These are phyloP conservation scores for Tetramorium alpestre DNA, from an alignment of 1,140 invertebrate genomes.

Conservation along the genomic window DNA sequence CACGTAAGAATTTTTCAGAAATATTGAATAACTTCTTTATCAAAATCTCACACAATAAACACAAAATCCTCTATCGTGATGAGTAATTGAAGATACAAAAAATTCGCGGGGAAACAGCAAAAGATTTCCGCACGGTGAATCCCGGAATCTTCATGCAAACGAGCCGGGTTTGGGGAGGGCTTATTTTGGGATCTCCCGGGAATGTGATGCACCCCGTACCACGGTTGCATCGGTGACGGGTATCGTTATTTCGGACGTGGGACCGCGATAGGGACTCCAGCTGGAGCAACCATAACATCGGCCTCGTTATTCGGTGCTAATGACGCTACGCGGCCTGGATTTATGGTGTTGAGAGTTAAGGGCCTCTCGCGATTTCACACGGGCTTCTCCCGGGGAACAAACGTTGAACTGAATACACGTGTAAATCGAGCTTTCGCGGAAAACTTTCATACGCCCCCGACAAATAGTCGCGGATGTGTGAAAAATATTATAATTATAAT, in stretches of 20 bases:
- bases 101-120: not conserved
- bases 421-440: slow-evolving; percentile 67
- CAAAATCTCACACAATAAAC: not conserved
- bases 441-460: slow-evolving; percentile 20
- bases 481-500: not conserved
- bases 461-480: not conserved
- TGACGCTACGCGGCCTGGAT: slow-evolving; percentile 77
- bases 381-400: slow-evolving; percentile 51
- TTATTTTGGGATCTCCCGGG: slow-evolving; percentile 77
- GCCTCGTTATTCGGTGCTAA: slow-evolving; percentile 81
- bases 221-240: slow-evolving; percentile 65
- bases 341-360: slow-evolving; percentile 75
- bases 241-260: slow-evolving; percentile 72
- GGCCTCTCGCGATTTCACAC: slow-evolving; percentile 72
- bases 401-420: slow-evolving; percentile 1
- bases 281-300: slow-evolving; percentile 75
- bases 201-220: slow-evolving; percentile 74
- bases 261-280: slow-evolving; percentile 61
- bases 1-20: not conserved
- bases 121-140: not conserved
- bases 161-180: slow-evolving; percentile 41
- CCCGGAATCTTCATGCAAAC: slow-evolving; percentile 58
- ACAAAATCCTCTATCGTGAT: not conserved
- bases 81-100: not conserved
- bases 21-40: not conserved